These are phyloP conservation scores for Ammodramus savannarum DNA, from an alignment of 2,113 vertebrate species.

Conservation along the genomic window DNA sequence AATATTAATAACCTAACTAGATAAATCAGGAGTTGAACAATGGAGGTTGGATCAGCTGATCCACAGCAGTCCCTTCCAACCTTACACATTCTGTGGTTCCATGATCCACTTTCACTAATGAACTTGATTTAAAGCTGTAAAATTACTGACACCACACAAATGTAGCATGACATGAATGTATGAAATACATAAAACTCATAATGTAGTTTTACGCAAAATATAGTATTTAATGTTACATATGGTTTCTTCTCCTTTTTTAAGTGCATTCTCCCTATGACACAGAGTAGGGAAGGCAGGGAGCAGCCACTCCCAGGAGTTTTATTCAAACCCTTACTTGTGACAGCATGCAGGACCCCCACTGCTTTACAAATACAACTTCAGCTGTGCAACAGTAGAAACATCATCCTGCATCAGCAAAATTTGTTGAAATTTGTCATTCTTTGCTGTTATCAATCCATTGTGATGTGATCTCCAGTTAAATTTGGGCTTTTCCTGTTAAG, in stretches of 20 bases:
- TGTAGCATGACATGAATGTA: not conserved
- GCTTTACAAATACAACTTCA: not conserved
- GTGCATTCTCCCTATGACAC: not conserved
- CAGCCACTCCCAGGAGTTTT: not conserved
- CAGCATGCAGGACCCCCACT: not conserved
- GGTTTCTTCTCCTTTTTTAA: accelerated
- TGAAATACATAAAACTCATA: not conserved
- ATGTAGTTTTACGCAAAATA: not conserved
- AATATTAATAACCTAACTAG: not conserved
- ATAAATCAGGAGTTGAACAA: not conserved
- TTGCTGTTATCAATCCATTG: not conserved
- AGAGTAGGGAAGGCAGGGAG: not conserved
- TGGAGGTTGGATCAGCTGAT: not conserved
- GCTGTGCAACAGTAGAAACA: not conserved
- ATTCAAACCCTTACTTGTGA: not conserved
- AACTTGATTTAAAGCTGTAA: not conserved
- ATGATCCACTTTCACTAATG: not conserved
- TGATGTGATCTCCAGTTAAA: not conserved
- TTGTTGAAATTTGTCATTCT: not conserved
- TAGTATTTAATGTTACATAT: not conserved
- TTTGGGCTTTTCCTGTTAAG: not conserved
- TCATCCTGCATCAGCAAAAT: not conserved
- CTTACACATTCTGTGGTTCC: not conserved
- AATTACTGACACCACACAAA: not conserved
- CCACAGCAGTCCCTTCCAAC: not conserved